Conservation (phyloP, 2,888 invertebrate species). For the Acleris laterana region DNA sequence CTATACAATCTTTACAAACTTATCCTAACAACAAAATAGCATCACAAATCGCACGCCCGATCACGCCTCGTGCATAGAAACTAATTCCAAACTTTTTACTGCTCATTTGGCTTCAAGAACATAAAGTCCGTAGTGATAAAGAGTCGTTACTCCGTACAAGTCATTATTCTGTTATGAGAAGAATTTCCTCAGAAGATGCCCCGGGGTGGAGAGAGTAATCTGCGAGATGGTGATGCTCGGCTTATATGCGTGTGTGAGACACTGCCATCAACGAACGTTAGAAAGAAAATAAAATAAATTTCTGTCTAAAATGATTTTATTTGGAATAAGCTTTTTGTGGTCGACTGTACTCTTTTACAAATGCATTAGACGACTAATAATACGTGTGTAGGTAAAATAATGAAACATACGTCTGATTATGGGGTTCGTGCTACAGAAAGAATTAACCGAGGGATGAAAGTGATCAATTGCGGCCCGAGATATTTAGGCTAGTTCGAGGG, state of each 20-base stretch:
- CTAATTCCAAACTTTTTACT: slow-evolving; percentile 41
- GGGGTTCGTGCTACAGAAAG: no score
- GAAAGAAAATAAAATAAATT: neutral
- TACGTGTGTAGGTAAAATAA: no score
- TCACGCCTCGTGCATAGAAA: slow-evolving; percentile 28
- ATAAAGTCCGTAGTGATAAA: slow-evolving; percentile 46
- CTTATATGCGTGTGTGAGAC: slow-evolving; percentile 42
- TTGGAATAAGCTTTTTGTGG: no score
- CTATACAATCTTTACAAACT: neutral
- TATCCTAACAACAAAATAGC: neutral
- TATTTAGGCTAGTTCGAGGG: no score
- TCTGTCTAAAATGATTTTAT: no score
- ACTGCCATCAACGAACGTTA: slow-evolving; percentile 3
- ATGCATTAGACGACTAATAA: no score
- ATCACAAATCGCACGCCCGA: slow-evolving; percentile 16
- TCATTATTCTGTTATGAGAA: slow-evolving; percentile 56
- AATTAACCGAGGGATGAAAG: no score
- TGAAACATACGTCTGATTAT: no score
- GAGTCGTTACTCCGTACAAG: slow-evolving; percentile 48
- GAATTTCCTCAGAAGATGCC: slow-evolving; percentile 55
- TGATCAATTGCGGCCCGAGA: no score
- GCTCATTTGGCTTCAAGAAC: slow-evolving; percentile 42
- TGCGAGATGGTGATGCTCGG: slow-evolving; percentile 53
- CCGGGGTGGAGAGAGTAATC: slow-evolving; percentile 50
- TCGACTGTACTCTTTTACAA: no score